Evolutionary conservation across 2,888 invertebrate genomes (phyloP).

Genomic region (Physocephala rufipes): DNA sequence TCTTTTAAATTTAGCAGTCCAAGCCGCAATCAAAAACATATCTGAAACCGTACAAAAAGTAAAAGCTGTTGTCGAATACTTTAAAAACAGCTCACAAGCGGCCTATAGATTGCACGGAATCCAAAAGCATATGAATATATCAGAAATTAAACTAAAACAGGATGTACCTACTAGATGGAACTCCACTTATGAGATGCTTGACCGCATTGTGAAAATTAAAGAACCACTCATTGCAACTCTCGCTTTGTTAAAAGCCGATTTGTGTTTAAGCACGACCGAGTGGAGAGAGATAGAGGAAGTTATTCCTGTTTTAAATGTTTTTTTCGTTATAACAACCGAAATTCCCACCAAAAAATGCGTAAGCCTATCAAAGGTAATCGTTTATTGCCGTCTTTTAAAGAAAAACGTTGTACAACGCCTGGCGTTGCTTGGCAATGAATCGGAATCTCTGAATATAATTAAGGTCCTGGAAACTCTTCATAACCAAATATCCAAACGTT

Average conservation of each 20-base stretch:
- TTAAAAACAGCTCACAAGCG: slow-evolving; percentile 28
- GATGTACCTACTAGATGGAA: slow-evolving; percentile 38
- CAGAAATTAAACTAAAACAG: slow-evolving; percentile 37
- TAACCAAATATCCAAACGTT: neutral
- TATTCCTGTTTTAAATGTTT: slow-evolving; percentile 29
- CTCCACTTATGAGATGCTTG: slow-evolving; percentile 35
- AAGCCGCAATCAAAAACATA: slow-evolving; percentile 28
- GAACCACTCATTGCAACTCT: slow-evolving; percentile 33
- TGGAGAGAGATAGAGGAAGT: slow-evolving; percentile 27
- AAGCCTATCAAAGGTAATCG: slow-evolving; percentile 31
- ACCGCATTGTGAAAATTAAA: slow-evolving; percentile 32
- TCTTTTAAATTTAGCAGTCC: slow-evolving; percentile 30
- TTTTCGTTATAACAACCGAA: slow-evolving; percentile 33
- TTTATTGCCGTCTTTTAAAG: neutral
- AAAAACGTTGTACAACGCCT: no score
- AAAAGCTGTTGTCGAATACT: slow-evolving; percentile 33
- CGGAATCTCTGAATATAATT: neutral
- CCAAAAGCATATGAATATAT: slow-evolving; percentile 38
- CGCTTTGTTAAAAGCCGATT: slow-evolving; percentile 18
- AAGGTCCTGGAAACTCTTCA: neutral
- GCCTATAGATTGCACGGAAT: slow-evolving; percentile 30
- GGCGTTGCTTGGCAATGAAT: neutral
- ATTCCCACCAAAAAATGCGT: slow-evolving; percentile 34
- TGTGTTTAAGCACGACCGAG: slow-evolving; percentile 26
- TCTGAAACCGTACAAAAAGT: slow-evolving; percentile 14